Evolutionary conservation across 1,140 invertebrate species (phyloP), one percentile per base, ranked within the genome.

Genomic region (Episyrphus balteatus): DNA sequence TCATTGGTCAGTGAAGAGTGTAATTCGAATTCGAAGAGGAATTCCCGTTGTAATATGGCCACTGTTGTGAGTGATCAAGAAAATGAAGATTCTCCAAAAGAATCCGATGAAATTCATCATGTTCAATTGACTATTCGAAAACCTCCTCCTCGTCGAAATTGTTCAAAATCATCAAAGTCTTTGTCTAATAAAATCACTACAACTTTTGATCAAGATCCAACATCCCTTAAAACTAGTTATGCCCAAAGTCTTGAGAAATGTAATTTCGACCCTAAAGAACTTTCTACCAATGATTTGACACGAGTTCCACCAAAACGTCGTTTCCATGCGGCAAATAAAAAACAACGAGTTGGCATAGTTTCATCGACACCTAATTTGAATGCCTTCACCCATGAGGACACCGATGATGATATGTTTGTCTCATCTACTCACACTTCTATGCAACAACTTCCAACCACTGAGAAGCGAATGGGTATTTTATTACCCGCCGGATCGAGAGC

Each of bases 281-380:
- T 51, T 13, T 30, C 49, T 10, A 46, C 21, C 7, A 45, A 48
- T 5, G 42, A 49, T 36, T n/a, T 43, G n/a, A 19, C 1, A 42
- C 52, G 12, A 44, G 55, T 9, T 14, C 50, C 8, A 44, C 53
- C 58, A n/a, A 66, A 64, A 44, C 53, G 60, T 1, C 58, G 61
- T n/a, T 62, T 63, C 15, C 62, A 75, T 57, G 54, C 74, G 56
- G 51, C 63, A 52, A 46, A 66, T 50, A 49, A 57, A 19, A 66
- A 72, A 42, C 59, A 72, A 13, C 68, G 71, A 43, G 73, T 68
- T 33, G 21, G 21, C 21, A 60, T 73, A 36, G 76, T 79, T 1
- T 71, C 73, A 26, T 81, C 79, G 46, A 82, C 81, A 13, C 81
- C 81, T 0, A 80, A 83, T 62, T 55, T 83, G 14, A 73, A 75